A percentile compares a stretch with the other conserved stretches of the same genome.
These are phyloP conservation scores for Sebastes minor DNA, from an alignment of 2,797 vertebrate species.

Conservation along the genomic window DNA sequence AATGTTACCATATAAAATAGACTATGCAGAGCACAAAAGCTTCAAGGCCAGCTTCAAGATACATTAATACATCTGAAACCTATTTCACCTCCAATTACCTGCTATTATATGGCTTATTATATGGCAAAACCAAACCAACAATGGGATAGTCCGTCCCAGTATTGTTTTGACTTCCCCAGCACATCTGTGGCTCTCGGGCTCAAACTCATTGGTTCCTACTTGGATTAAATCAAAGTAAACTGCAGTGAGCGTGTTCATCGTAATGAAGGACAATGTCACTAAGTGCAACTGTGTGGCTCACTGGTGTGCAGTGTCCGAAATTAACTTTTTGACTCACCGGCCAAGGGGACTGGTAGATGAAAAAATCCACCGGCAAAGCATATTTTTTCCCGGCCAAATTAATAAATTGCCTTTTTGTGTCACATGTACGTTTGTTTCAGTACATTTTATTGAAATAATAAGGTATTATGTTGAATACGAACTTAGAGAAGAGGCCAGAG, in stretches of 20 bases:
- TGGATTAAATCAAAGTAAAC: neutral
- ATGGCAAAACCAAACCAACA: neutral
- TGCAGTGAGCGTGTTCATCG: neutral
- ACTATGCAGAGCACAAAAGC: neutral
- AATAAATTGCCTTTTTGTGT: too few relatives aligned
- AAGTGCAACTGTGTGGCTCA: neutral
- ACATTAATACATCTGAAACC: neutral
- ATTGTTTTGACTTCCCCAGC: neutral
- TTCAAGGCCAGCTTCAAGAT: neutral
- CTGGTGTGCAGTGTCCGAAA: too few relatives aligned
- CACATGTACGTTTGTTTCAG: too few relatives aligned
- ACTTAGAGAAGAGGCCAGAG: too few relatives aligned
- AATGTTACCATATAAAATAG: neutral
- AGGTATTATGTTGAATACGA: too few relatives aligned
- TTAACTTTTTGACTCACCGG: too few relatives aligned
- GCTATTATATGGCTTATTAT: neutral
- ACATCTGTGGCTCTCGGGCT: neutral
- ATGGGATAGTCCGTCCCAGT: neutral
- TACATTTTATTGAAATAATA: too few relatives aligned
- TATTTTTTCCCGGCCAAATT: too few relatives aligned
- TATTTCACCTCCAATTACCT: neutral
- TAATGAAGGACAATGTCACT: neutral
- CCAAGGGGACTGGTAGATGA: too few relatives aligned
- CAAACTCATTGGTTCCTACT: neutral
- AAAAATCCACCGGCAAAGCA: too few relatives aligned